Conservation (phyloP, 2,888 invertebrate species). For the Melitaea athalia region DNA sequence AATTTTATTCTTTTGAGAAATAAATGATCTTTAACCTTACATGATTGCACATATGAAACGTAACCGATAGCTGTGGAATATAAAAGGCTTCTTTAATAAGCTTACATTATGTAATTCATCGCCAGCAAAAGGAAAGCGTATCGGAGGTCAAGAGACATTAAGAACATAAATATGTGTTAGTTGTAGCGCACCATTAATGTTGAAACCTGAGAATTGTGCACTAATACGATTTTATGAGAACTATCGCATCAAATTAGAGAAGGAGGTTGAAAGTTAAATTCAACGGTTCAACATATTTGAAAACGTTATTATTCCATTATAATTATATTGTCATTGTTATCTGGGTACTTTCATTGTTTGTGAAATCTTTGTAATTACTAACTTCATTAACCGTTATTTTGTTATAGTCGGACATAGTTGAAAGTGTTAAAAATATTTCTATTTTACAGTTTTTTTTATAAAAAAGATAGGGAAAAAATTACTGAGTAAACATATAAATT, state of each 20-base stretch:
- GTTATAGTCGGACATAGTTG: not conserved
- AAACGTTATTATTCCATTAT: not conserved
- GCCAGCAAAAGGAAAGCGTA: slow-evolving; percentile 45
- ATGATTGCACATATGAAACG: slow-evolving; percentile 35
- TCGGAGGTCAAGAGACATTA: slow-evolving; percentile 48
- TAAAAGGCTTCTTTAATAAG: slow-evolving; percentile 44
- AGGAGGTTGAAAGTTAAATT: not conserved
- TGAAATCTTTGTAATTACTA: not conserved
- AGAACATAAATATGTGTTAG: slow-evolving; percentile 21
- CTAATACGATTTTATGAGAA: slow-evolving; percentile 27
- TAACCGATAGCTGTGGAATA: slow-evolving; percentile 39
- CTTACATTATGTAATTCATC: slow-evolving; percentile 43
- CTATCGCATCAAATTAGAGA: slow-evolving; percentile 10
- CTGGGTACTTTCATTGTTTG: not conserved
- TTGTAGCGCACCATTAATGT: slow-evolving; percentile 24
- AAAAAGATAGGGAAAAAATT: slow-evolving; percentile 12
- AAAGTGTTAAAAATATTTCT: not conserved
- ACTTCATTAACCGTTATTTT: not conserved
- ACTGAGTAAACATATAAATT: slow-evolving; percentile 18
- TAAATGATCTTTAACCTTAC: too few species aligned
- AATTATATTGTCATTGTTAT: not conserved
- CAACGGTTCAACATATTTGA: slow-evolving; percentile 1
- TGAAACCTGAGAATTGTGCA: slow-evolving; percentile 34
- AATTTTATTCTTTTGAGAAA: too few species aligned
- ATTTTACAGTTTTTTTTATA: not conserved